Conservation (phyloP, 2,113 vertebrate genomes). For the Zootoca vivipara region DNA sequence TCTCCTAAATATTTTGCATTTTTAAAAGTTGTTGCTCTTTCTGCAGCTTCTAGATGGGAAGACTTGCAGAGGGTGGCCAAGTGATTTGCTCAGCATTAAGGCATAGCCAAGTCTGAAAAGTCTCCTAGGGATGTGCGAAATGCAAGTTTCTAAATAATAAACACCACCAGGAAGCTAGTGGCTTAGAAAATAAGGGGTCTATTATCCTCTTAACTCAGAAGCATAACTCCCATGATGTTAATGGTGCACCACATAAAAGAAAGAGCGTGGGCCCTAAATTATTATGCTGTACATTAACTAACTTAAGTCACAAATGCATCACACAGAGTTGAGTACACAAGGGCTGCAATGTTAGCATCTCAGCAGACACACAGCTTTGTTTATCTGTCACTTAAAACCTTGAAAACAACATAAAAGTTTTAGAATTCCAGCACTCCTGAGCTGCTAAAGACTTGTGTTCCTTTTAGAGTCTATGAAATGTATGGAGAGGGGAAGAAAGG, state of each 20-base stretch:
- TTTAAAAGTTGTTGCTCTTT: not conserved
- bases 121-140: not conserved
- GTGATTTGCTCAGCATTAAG: not conserved
- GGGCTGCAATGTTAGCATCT: not conserved
- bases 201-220: conserved; percentile 1
- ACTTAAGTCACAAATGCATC: not conserved
- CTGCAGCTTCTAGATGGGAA: not conserved
- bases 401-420: not conserved
- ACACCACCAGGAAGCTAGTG: not conserved
- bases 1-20: not conserved
- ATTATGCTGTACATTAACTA: not conserved
- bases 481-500: not conserved
- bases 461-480: not conserved
- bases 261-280: not conserved
- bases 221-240: not conserved
- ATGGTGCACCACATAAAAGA: not conserved
- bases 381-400: not conserved
- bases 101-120: not conserved
- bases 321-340: not conserved
- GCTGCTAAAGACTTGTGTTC: not conserved
- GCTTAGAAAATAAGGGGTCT: conserved; percentile 5
- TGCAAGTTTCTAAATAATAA: not conserved
- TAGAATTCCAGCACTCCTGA: not conserved
- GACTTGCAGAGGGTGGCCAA: too few species aligned
- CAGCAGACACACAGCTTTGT: not conserved